These are phyloP conservation scores for Mastigias papua DNA, from an alignment of 30 jellyfish, hydroid and myxozoan genomes.

Conservation along the genomic window DNA sequence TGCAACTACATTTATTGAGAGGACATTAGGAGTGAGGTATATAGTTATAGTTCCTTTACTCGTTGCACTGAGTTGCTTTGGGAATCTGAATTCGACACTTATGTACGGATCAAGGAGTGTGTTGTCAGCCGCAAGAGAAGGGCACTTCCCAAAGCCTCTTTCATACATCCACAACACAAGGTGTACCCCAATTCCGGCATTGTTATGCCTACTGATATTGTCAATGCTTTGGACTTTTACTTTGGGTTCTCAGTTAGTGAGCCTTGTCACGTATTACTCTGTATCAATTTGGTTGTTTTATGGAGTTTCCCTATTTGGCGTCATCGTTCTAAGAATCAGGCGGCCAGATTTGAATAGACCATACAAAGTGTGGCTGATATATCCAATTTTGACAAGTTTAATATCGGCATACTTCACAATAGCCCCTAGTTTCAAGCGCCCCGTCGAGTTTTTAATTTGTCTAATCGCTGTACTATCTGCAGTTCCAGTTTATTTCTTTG, in stretches of 20 bases:
- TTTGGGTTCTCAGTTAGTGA: conserved; percentile 49
- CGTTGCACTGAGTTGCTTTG: conserved; percentile 62
- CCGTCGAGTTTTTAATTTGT: conserved; percentile 15
- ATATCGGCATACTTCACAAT: conserved; percentile 13
- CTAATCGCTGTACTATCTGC: conserved; percentile 8
- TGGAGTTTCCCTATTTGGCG: conserved; percentile 3
- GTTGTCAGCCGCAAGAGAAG: conserved; percentile 81
- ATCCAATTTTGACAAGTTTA: conserved; percentile 42
- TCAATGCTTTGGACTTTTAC: conserved; percentile 53
- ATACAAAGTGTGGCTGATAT: conserved; percentile 50
- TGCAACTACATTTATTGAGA: conserved; percentile 59
- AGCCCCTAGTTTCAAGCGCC: conserved; percentile 40
- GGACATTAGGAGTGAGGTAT: conserved; percentile 32
- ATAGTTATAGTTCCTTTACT: conserved; percentile 43
- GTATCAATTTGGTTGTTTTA: conserved; percentile 32
- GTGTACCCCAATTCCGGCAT: conserved; percentile 77
- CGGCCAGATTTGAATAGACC: conserved; percentile 64
- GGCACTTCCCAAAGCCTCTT: conserved; percentile 71
- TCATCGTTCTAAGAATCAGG: conserved; percentile 13
- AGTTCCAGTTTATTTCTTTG: conserved; percentile 14
- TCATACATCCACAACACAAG: conserved; percentile 60
- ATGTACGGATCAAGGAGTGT: conserved; percentile 17
- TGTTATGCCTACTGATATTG: not conserved
- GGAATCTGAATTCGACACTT: not conserved
- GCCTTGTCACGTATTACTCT: conserved; percentile 5